phyloP scores from a whole-genome alignment of 1,140 invertebrate species.

The Apocrypta bakeri region DNA sequence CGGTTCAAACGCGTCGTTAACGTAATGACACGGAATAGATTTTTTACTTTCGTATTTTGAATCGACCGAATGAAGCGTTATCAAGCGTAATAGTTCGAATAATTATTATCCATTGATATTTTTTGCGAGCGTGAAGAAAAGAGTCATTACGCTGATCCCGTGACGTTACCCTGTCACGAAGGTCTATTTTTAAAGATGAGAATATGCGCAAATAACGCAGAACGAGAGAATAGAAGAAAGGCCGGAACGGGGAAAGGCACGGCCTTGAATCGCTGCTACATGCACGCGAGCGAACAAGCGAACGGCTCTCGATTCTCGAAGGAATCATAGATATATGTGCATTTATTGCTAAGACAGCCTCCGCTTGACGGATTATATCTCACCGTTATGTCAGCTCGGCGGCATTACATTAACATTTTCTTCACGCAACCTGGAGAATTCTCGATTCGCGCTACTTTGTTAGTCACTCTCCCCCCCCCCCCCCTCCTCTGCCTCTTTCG shows the following conservation, averaged over 20 bases:
- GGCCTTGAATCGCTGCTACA: constrained; percentile 59
- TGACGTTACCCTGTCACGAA: too few species aligned
- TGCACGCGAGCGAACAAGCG: not conserved
- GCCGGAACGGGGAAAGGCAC: constrained; percentile 33
- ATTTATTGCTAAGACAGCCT: not conserved
- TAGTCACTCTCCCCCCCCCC: too few species aligned
- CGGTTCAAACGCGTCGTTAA: too few species aligned
- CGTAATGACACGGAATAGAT: too few species aligned
- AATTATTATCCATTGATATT: too few species aligned
- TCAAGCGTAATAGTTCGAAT: too few species aligned
- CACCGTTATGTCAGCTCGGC: constrained; percentile 41
- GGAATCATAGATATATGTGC: constrained; percentile 28
- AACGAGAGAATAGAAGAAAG: constrained; percentile 46
- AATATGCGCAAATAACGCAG: constrained; percentile 21
- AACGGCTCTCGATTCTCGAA: not conserved
- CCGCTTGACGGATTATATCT: constrained; percentile 27
- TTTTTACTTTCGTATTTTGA: too few species aligned
- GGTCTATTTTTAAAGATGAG: constrained; percentile 49
- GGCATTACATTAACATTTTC: constrained; percentile 42
- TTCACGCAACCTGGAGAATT: not conserved
- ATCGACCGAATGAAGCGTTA: too few species aligned
- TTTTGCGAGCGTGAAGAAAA: too few species aligned
- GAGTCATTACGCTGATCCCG: too few species aligned
- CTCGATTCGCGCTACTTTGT: not conserved
- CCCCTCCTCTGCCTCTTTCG: not conserved